These are phyloP conservation scores for Anniella stebbinsi DNA, from an alignment of 2,797 vertebrate genomes.

Conservation along the genomic window DNA sequence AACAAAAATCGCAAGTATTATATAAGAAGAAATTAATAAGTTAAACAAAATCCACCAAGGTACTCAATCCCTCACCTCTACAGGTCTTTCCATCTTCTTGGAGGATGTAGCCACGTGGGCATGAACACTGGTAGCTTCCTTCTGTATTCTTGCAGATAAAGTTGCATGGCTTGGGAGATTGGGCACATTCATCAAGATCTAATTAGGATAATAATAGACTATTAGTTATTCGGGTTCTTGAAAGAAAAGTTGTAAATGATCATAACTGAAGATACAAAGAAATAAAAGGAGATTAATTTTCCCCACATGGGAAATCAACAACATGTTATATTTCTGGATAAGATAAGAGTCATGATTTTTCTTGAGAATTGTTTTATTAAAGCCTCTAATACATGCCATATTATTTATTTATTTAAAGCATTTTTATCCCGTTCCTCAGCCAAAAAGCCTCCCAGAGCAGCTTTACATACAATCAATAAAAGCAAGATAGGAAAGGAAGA, in stretches of 20 bases:
- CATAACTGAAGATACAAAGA: not conserved
- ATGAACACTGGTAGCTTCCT: slow-evolving; percentile 81
- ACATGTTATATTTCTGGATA: too few relatives aligned
- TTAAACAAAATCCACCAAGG: not conserved
- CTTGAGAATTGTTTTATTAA: not conserved
- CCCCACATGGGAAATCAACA: not conserved
- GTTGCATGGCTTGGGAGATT: slow-evolving; percentile 82
- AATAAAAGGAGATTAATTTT: not conserved
- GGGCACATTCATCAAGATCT: slow-evolving; percentile 83
- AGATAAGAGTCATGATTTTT: not conserved
- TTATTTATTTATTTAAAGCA: too few relatives aligned
- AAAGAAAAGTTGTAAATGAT: not conserved
- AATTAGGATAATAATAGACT: slow-evolving; percentile 16
- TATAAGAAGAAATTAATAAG: not conserved
- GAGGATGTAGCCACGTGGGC: slow-evolving; percentile 78
- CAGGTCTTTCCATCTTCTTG: slow-evolving; percentile 84
- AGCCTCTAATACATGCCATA: not conserved
- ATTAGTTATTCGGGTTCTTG: slow-evolving; percentile 21
- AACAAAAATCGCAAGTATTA: not conserved
- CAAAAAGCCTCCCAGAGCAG: too few relatives aligned
- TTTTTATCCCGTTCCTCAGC: too few relatives aligned
- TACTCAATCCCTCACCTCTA: slow-evolving; percentile 74
- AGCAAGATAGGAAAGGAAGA: too few relatives aligned
- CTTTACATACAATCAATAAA: too few relatives aligned
- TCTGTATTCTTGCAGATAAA: slow-evolving; percentile 83